phyloP scores from a whole-genome alignment of 2,113 vertebrate species.

The Lucifuga dentata region DNA sequence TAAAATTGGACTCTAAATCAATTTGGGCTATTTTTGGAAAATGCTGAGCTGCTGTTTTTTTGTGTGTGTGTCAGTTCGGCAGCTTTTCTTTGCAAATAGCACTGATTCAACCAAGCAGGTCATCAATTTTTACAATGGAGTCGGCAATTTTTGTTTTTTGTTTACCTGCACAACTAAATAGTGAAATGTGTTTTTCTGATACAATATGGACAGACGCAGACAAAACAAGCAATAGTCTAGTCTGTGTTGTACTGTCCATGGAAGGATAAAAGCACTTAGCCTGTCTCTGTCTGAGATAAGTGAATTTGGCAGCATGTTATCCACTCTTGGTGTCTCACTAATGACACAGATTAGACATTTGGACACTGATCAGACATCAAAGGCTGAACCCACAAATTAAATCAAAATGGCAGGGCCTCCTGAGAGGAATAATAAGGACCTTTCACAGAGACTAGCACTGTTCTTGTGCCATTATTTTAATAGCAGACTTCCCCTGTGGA shows the following conservation, averaged over 20 bases:
- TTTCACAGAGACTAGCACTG: conserved; percentile 24
- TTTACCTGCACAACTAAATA: conserved; percentile 11
- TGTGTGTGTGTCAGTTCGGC: not conserved
- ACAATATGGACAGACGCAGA: not conserved
- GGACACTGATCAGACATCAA: conserved; percentile 50
- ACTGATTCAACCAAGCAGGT: conserved; percentile 39
- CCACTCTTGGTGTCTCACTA: conserved; percentile 19
- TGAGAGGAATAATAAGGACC: conserved; percentile 44
- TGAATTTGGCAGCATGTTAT: conserved; percentile 26
- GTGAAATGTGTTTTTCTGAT: conserved; percentile 4
- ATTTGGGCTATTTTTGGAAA: conserved; percentile 48
- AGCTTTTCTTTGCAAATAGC: conserved; percentile 26
- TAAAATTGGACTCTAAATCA: conserved; percentile 29
- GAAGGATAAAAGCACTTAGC: conserved; percentile 30
- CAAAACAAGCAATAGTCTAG: conserved; percentile 9
- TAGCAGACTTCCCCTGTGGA: conserved; percentile 27
- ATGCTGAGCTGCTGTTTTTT: conserved; percentile 34
- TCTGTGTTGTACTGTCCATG: conserved; percentile 13
- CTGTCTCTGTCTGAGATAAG: conserved; percentile 16
- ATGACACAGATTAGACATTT: conserved; percentile 41
- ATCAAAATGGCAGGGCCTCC: conserved; percentile 42
- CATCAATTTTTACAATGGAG: conserved; percentile 23
- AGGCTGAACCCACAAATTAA: conserved; percentile 36
- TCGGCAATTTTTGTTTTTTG: conserved; percentile 9
- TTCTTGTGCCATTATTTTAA: conserved; percentile 51